Base-by-base conservation (phyloP, 2,888 invertebrate species). In the Sphaerophoria taeniata region DNA sequence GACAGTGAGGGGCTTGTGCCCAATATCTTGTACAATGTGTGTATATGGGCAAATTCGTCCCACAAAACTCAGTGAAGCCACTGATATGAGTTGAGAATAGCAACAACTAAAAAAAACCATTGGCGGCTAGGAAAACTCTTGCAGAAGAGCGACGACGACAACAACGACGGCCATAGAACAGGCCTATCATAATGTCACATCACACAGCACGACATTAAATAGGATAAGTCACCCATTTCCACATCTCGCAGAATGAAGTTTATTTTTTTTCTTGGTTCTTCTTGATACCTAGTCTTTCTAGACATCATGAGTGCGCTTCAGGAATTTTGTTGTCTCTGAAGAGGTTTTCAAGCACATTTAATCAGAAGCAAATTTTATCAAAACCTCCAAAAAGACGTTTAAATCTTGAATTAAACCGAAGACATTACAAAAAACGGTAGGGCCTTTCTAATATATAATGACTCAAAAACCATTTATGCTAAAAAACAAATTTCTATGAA, bases 121-220 rank as follows among this genome's bases (percentile, higher is more conserved):
- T 70, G 63, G 49, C 71, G 70, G 75, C 71, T 24, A 24, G 24
- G 24, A 24, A 24, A 58, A 61, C 71, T 71, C 53, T 47, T 43
- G 53, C 65, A 65, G 47, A 34, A 63, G 55, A 58, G 51, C 58
- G 47, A 24, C 45, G 70, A 34, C 60, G 65, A 39, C 67, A 43
- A 56, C 76, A 53, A 74, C 70, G 55, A 67, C 77, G 71, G 16
- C 85, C 63, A 72, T 63, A 74, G 56, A 60, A 65, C 69, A 49
- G 56, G 73, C 73, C 85, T 86, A 86, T 86, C 86, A 82, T 86
- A 86, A 86, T 86, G 86, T 86, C 86, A 86, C 86, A 86, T 86
- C 86, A 82, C 82, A 78, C 82, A 86, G 86, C 86, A 86, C 86
- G 86, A 86, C 86, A 86, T 86, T 77, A 82, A 86, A 86, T 86